Evolutionary conservation across 2,888 invertebrate genomes (phyloP).

Genomic region (Rugalucina vietnamica): DNA sequence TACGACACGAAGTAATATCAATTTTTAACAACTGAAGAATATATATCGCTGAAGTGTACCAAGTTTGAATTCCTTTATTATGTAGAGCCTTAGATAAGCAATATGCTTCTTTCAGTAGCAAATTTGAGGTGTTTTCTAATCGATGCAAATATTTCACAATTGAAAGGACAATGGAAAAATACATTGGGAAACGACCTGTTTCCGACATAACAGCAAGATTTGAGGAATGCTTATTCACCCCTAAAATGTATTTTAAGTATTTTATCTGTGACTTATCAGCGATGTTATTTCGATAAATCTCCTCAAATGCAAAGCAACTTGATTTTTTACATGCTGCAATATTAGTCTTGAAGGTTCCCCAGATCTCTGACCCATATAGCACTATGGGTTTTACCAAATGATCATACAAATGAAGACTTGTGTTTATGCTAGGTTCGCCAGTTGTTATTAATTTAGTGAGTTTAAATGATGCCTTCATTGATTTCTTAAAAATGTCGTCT

Average conservation of each 20-base stretch:
- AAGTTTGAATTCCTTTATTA: neutral
- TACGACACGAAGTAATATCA: neutral
- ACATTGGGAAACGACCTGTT: neutral
- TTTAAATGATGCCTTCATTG: neutral
- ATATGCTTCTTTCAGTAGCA: neutral
- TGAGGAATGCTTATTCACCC: neutral
- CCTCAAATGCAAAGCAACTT: neutral
- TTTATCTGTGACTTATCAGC: neutral
- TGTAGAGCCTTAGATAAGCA: neutral
- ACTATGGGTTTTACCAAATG: neutral
- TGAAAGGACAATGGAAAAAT: neutral
- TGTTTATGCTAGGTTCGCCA: neutral
- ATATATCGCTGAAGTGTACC: neutral
- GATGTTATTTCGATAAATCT: constrained; percentile 1
- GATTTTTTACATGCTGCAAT: neutral
- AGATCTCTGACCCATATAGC: neutral
- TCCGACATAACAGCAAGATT: neutral
- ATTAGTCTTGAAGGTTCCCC: neutral
- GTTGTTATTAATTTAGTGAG: neutral
- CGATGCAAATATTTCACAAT: neutral
- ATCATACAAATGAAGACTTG: neutral
- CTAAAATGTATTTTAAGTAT: neutral
- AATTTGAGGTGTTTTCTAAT: neutral
- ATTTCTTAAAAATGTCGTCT: constrained; percentile 3
- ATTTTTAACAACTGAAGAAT: neutral